Conservation (phyloP, 92 coral and sea anemone genomes). For the Porites cylindrica region DNA sequence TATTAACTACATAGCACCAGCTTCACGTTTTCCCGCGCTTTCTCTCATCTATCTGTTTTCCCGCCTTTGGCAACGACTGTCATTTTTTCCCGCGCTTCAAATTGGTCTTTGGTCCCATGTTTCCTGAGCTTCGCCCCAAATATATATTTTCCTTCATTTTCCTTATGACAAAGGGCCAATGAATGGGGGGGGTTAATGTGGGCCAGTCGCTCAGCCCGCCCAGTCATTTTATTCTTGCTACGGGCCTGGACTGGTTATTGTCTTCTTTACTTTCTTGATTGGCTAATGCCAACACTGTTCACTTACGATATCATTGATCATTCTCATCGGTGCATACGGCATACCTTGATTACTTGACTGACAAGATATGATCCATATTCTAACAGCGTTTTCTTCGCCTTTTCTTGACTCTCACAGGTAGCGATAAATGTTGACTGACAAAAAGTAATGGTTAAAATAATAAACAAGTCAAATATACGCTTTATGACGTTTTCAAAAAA, state of each 20-base stretch:
- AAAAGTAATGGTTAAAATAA: background rate
- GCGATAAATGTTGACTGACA: slow-evolving; percentile 81
- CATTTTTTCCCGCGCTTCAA: background rate
- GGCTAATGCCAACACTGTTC: no score
- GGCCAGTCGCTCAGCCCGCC: no score
- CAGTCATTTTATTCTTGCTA: no score
- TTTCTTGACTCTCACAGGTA: slow-evolving; percentile 74
- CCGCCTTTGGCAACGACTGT: no score
- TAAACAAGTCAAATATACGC: background rate
- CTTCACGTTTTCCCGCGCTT: no score
- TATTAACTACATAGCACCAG: no score
- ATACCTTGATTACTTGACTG: slow-evolving; percentile 86
- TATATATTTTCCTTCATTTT: background rate
- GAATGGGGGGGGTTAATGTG: no score
- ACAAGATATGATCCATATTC: slow-evolving; percentile 88
- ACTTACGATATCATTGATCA: no score
- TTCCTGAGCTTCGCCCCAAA: background rate
- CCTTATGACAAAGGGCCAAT: background rate
- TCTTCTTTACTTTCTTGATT: no score
- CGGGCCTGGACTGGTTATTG: no score
- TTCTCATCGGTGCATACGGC: background rate
- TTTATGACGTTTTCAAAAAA: no score
- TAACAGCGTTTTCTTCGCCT: slow-evolving; percentile 70
- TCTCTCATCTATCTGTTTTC: no score
- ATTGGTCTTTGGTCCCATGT: background rate